phyloP scores from a whole-genome alignment of 1,140 invertebrate species.

The Pemphigus obesinymphae region DNA sequence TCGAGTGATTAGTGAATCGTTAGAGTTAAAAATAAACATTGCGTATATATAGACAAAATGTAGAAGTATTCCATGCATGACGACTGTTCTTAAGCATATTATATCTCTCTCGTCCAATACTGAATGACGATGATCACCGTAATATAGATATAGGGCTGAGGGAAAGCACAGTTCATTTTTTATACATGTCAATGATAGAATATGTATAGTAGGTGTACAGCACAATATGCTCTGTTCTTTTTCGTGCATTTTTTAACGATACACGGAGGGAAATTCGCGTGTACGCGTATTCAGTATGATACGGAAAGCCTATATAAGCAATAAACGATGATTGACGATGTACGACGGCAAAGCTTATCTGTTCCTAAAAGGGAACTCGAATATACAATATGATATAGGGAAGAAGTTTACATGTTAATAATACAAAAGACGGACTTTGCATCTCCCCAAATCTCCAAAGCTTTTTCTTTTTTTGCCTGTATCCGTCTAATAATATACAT shows the following conservation, averaged over 20 bases:
- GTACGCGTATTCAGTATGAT: background rate
- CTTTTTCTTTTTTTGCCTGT: background rate
- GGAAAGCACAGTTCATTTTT: too few species aligned
- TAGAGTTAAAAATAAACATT: too few species aligned
- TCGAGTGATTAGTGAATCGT: too few species aligned
- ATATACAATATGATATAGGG: background rate
- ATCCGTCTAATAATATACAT: background rate
- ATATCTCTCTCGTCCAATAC: too few species aligned
- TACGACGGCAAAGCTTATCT: conserved; percentile 33
- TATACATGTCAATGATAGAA: too few species aligned
- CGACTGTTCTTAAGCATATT: too few species aligned
- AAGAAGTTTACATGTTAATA: conserved; percentile 24
- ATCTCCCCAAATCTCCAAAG: conserved; percentile 5
- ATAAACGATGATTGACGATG: conserved; percentile 41
- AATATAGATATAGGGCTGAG: too few species aligned
- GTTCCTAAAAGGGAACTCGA: background rate
- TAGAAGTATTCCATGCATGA: too few species aligned
- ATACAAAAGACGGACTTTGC: conserved; percentile 34
- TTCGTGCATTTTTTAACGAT: conserved; percentile 5
- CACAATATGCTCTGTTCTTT: background rate
- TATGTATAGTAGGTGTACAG: too few species aligned
- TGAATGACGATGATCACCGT: too few species aligned
- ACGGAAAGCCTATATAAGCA: background rate
- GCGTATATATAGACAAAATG: too few species aligned
- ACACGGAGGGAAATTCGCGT: background rate